phyloP scores from a whole-genome alignment of 1,140 invertebrate genomes.

The Drosophila tristis region DNA sequence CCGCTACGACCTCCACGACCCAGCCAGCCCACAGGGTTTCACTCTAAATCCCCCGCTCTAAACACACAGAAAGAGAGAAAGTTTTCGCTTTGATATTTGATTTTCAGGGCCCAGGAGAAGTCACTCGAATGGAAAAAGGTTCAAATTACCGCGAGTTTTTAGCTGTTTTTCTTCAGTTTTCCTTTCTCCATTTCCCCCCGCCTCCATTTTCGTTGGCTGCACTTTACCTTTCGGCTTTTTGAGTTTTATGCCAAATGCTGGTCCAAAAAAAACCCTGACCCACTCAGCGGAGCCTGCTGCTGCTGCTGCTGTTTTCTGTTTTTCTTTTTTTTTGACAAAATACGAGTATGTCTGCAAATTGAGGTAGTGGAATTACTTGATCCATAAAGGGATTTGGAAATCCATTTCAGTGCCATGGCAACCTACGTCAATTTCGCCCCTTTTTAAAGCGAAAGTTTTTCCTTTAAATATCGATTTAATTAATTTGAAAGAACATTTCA shows the following conservation, averaged over 20 bases:
- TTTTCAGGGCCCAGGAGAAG: slow-evolving; percentile 60
- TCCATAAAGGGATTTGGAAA: background rate
- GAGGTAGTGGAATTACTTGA: background rate
- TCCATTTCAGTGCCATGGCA: background rate
- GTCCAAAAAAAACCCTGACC: slow-evolving; percentile 29
- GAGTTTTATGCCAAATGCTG: slow-evolving; percentile 46
- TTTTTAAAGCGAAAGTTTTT: background rate
- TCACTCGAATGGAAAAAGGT: slow-evolving; percentile 79
- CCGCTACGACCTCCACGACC: background rate
- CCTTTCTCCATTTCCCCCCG: slow-evolving; percentile 6
- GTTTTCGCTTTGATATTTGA: slow-evolving; percentile 79
- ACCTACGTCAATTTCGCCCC: background rate
- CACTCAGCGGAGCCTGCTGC: slow-evolving; percentile 11
- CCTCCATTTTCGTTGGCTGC: slow-evolving; percentile 19
- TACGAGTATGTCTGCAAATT: background rate
- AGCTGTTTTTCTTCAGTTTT: slow-evolving; percentile 34
- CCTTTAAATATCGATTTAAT: slow-evolving; percentile 56
- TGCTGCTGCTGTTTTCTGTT: background rate
- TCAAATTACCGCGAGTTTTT: slow-evolving; percentile 78
- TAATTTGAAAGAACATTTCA: slow-evolving; percentile 42
- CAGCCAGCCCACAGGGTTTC: background rate
- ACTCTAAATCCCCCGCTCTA: background rate
- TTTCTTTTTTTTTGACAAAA: slow-evolving; percentile 14
- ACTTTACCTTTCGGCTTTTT: slow-evolving; percentile 71
- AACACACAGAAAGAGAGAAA: slow-evolving; percentile 31